Evolutionary conservation across 1,140 invertebrate genomes (phyloP), one percentile per base, ranked within the genome.

Genomic region (Lordiphosa clarofinis): DNA sequence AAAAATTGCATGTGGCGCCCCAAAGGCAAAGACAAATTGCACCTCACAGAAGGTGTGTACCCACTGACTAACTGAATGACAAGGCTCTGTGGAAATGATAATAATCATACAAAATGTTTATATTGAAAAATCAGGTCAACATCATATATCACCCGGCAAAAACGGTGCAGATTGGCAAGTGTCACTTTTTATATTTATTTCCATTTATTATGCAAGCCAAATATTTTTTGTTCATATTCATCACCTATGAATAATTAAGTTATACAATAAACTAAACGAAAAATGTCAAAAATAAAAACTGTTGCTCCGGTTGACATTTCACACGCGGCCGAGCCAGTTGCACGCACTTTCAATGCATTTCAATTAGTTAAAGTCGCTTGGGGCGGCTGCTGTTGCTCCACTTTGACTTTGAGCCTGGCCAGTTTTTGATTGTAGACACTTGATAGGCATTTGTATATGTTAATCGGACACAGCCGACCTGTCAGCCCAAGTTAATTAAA

Each of bases 321-420:
- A 81, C 75, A 81, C 75, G 75, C 75, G 74, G 66, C 60, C 56
- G 64, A 42, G 40, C 43, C 73, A 63, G 54, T 46, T 28, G 50
- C 76, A 81, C 75, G 75, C 75, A 81, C 75, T 81, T 81, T 76
- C 75, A 81, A 81, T 81, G 75, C 75, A 81, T 81, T 81, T 81
- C 75, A 81, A 81, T 81, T 81, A 81, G 75, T 56, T 60, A 38
- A 5, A 39, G 57, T 39, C 56, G 21, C 5, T 24, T 28, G 24
- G 5, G 0, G 60, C 36, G 37, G 35, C 55, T 54, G 55, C 19
- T 31, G 13, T 19, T 64, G 75, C 75, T 81, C 75, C 78, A 81
- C 72, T 76, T 81, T 81, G 75, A 78, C 73, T 78, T 79, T 78
- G 73, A 78, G 60, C 59, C 54, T 19, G 9, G 55, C 49, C 36